phyloP scores from a whole-genome alignment of 2,888 invertebrate genomes.

The Beris morrisii region DNA sequence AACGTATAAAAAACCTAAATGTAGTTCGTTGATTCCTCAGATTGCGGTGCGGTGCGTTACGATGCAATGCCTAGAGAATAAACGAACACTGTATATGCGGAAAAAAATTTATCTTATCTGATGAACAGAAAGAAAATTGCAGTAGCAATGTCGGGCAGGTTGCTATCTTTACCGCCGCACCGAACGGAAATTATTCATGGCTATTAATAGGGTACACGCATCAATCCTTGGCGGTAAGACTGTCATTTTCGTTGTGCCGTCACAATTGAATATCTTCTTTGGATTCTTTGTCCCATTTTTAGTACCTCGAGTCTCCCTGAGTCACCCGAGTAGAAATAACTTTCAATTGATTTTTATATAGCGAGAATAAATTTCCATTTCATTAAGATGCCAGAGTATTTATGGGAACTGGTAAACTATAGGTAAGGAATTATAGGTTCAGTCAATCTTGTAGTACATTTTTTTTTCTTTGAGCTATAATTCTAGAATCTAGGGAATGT shows the following conservation, averaged over 20 bases:
- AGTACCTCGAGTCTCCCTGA: conserved; percentile 1
- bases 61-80: no score
- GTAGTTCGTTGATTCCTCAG: no score
- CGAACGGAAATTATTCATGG: conserved; percentile 19
- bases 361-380: conserved; percentile 19
- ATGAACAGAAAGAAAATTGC: no score
- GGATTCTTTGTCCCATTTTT: conserved; percentile 21
- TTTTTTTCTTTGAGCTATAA: no score
- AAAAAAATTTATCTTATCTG: no score
- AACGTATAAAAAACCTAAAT: no score
- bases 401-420: neutral
- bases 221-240: neutral
- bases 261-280: conserved; percentile 13
- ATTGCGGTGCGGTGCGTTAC: no score
- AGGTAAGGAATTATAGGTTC: no score
- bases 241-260: conserved; percentile 10
- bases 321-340: conserved; percentile 1
- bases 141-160: conserved; percentile 8
- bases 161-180: conserved; percentile 9
- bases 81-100: no score
- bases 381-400: neutral
- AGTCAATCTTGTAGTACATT: no score
- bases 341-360: conserved; percentile 7
- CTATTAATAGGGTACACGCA: conserved; percentile 10
- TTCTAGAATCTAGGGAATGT: no score